Percentiles rank a stretch among this genome's conserved stretches.
Evolutionary conservation across 2,113 vertebrate species (phyloP).

Genomic region (Chaenocephalus aceratus): DNA sequence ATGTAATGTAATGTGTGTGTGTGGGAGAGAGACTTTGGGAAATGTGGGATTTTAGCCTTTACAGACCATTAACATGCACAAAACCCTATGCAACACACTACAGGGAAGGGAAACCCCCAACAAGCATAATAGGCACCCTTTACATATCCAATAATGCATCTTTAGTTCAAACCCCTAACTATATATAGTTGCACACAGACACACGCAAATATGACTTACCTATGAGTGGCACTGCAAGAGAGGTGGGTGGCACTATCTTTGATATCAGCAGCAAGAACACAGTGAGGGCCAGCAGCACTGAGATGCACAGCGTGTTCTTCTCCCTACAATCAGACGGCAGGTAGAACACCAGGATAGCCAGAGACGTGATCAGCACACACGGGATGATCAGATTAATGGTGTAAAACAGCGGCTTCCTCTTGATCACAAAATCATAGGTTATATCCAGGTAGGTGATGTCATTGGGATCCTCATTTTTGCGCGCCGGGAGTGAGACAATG

Average conservation of each 20-base stretch:
- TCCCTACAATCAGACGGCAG: slow-evolving; percentile 87
- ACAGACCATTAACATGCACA: no score
- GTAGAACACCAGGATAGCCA: slow-evolving; percentile 87
- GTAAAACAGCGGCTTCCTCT: slow-evolving; percentile 87
- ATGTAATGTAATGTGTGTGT: no score
- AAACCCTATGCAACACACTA: no score
- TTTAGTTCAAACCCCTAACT: background rate
- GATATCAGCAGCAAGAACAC: slow-evolving; percentile 88
- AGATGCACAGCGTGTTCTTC: slow-evolving; percentile 87
- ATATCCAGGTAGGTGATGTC: slow-evolving; percentile 86
- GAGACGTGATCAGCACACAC: slow-evolving; percentile 85
- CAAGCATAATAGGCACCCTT: no score
- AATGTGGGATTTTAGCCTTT: no score
- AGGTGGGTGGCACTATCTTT: slow-evolving; percentile 87
- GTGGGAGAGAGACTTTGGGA: no score
- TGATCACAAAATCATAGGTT: slow-evolving; percentile 87
- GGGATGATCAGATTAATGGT: slow-evolving; percentile 88
- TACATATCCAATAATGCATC: background rate
- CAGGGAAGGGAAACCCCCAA: no score
- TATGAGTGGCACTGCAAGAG: slow-evolving; percentile 86
- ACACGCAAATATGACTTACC: slow-evolving; percentile 62
- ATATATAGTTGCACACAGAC: background rate
- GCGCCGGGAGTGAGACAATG: slow-evolving; percentile 85
- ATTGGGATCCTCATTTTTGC: slow-evolving; percentile 85
- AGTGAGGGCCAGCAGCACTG: slow-evolving; percentile 86